Percentiles rank a stretch among this genome's conserved stretches.
These are phyloP conservation scores for Ornithoptera alexandrae DNA, from an alignment of 2,888 invertebrate species.

Conservation along the genomic window DNA sequence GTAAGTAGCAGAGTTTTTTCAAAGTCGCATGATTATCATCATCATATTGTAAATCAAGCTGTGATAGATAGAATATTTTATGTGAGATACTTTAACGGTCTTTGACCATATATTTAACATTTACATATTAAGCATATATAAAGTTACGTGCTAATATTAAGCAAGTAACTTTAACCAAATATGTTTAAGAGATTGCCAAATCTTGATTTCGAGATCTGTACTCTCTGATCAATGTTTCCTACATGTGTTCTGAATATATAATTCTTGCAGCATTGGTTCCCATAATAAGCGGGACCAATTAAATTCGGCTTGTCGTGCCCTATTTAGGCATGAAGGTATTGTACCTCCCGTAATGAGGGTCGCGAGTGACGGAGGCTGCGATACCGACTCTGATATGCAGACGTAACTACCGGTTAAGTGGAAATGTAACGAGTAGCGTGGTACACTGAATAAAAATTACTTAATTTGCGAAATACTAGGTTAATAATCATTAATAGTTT, in stretches of 20 bases:
- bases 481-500: too few relatives aligned
- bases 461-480: neutral
- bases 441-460: neutral
- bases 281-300: constrained; percentile 19
- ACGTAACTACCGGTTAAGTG: constrained; percentile 9
- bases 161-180: too few relatives aligned
- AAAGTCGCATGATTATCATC: too few relatives aligned
- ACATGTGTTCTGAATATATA: neutral
- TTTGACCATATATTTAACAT: too few relatives aligned
- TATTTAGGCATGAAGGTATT: constrained; percentile 22
- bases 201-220: neutral
- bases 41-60: too few relatives aligned
- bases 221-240: neutral
- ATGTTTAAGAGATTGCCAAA: too few relatives aligned
- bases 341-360: constrained; percentile 24
- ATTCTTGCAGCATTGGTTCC: neutral
- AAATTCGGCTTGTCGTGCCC: constrained; percentile 22
- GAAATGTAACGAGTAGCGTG: neutral
- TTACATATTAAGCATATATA: too few relatives aligned
- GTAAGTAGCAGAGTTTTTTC: too few relatives aligned
- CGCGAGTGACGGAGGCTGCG: constrained; percentile 13
- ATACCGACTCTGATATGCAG: constrained; percentile 12
- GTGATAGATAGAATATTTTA: too few relatives aligned
- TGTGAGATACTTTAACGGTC: too few relatives aligned
- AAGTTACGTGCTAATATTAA: too few relatives aligned